A percentile compares a stretch with the other conserved stretches of the same genome.
Evolutionary conservation across 2,797 vertebrate species (phyloP).

Genomic region (Odontamblyopus lacepedii): DNA sequence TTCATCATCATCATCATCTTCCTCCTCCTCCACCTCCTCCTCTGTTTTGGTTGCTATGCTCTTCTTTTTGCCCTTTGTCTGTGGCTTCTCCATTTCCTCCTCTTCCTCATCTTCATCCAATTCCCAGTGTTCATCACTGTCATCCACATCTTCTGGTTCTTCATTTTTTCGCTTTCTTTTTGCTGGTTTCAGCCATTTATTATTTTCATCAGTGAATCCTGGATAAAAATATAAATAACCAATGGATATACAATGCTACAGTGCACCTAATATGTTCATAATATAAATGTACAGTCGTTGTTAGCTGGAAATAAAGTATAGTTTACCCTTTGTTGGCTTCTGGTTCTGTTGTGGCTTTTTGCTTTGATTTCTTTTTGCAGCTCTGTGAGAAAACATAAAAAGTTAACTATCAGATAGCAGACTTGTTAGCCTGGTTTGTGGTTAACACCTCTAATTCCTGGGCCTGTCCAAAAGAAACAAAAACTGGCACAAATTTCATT

Average conservation of each 20-base stretch:
- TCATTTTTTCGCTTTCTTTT: slow-evolving; percentile 73
- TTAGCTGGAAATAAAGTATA: neutral
- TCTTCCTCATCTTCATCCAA: slow-evolving; percentile 59
- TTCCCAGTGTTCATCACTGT: slow-evolving; percentile 74
- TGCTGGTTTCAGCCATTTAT: slow-evolving; percentile 77
- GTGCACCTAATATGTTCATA: neutral
- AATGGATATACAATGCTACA: neutral
- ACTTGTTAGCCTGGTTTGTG: too few species aligned
- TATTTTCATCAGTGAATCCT: slow-evolving; percentile 85
- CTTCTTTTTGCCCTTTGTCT: slow-evolving; percentile 46
- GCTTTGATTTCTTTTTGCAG: slow-evolving; percentile 70
- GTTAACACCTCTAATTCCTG: too few species aligned
- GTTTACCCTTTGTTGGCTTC: slow-evolving; percentile 71
- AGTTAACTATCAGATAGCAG: neutral
- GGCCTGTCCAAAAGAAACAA: too few species aligned
- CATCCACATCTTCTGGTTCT: slow-evolving; percentile 62
- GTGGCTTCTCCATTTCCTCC: slow-evolving; percentile 22
- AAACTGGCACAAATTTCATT: too few species aligned
- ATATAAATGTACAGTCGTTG: too few species aligned
- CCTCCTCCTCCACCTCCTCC: slow-evolving; percentile 58
- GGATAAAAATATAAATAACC: neutral
- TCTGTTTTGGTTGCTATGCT: slow-evolving; percentile 57
- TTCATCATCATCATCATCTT: slow-evolving; percentile 53
- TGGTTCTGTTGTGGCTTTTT: slow-evolving; percentile 57
- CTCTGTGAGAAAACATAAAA: slow-evolving; percentile 58